Conservation (phyloP, 2,113 vertebrate species). For the Cranoglanis bouderius region DNA sequence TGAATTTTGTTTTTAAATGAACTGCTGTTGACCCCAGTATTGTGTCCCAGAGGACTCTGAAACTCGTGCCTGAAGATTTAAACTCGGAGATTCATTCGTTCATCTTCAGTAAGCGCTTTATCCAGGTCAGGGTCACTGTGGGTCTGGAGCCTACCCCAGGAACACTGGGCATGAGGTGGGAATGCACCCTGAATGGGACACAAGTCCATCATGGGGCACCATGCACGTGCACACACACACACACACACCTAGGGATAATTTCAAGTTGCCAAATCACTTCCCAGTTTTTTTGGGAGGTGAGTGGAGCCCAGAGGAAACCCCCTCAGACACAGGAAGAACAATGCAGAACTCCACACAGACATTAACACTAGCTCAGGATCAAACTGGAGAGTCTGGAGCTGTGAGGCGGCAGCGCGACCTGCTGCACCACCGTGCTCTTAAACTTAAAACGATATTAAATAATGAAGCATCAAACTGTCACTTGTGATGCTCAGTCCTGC, state of each 20-base stretch:
- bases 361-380: slow-evolving; percentile 1
- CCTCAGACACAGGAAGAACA: background rate
- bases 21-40: background rate
- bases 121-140: background rate
- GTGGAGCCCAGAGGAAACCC: background rate
- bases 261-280: background rate
- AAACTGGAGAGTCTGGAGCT: background rate
- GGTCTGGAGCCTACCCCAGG: background rate
- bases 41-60: background rate
- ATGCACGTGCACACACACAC: too few species aligned
- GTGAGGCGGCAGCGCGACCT: background rate
- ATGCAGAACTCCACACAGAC: background rate
- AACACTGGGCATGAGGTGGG: background rate
- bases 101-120: background rate
- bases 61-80: background rate
- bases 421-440: background rate
- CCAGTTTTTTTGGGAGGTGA: background rate
- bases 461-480: background rate
- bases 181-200: background rate
- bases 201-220: background rate
- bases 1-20: background rate
- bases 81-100: background rate
- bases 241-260: background rate
- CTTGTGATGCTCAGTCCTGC: background rate
- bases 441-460: background rate